Conservation (phyloP, 2,113 vertebrate genomes). For the Ceratotherium simum region DNA sequence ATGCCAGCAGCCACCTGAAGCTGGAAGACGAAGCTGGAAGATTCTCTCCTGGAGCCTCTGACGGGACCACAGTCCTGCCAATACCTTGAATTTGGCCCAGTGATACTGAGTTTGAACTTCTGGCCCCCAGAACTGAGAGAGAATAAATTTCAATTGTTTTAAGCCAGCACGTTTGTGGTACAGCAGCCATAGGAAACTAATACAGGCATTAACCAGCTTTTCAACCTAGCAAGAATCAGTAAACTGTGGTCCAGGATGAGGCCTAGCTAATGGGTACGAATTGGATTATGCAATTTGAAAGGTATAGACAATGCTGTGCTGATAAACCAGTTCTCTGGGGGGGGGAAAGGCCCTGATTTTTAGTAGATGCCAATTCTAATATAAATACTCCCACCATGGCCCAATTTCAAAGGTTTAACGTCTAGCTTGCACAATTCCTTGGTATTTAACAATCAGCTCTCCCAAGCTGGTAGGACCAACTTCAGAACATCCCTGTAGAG, state of each 20-base stretch:
- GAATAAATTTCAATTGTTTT: neutral
- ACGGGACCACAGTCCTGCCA: neutral
- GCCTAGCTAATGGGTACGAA: neutral
- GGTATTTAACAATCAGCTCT: neutral
- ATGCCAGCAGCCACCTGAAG: neutral
- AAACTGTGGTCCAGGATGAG: neutral
- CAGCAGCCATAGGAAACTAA: neutral
- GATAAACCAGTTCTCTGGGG: neutral
- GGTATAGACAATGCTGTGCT: neutral
- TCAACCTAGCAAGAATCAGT: neutral
- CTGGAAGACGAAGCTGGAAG: neutral
- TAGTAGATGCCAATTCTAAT: neutral
- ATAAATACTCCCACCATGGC: neutral
- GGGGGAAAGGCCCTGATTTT: neutral
- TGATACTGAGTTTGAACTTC: neutral
- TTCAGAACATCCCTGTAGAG: neutral
- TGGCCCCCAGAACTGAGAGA: neutral
- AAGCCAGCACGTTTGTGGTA: neutral
- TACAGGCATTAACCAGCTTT: neutral
- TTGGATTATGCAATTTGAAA: neutral
- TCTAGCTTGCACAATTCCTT: neutral
- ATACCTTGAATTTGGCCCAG: neutral
- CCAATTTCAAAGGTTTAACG: neutral
- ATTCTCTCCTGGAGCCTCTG: neutral
- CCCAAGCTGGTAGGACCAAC: neutral